Conservation (phyloP, 2,888 invertebrate genomes). For the Rhagonycha lutea region DNA sequence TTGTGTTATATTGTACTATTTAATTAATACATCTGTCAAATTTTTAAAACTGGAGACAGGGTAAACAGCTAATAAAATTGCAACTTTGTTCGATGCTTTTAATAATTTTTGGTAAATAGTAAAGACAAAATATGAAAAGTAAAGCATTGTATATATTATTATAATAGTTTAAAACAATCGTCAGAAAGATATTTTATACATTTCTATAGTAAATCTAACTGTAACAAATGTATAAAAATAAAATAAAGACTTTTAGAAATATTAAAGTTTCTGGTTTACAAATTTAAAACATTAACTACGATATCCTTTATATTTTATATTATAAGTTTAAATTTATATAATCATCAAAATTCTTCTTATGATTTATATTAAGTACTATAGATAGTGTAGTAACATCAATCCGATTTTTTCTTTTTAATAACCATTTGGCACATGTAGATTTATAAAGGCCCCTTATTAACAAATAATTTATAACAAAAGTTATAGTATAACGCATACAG, state of each 20-base stretch:
- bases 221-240: neutral
- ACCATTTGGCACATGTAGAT: slow-evolving; percentile 26
- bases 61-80: neutral
- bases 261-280: neutral
- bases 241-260: neutral
- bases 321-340: neutral
- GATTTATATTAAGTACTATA: neutral
- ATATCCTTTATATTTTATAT: neutral
- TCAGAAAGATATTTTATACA: neutral
- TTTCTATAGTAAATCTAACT: neutral
- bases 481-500: slow-evolving; percentile 43
- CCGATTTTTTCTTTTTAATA: neutral
- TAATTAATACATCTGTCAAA: too few relatives aligned
- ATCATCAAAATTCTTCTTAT: neutral
- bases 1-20: too few relatives aligned
- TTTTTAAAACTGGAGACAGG: neutral
- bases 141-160: neutral
- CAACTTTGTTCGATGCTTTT: neutral
- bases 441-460: slow-evolving; percentile 25
- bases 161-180: neutral
- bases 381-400: neutral
- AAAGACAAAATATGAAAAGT: neutral
- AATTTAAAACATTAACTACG: neutral
- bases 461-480: slow-evolving; percentile 5
- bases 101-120: neutral